A percentile compares a stretch with the other conserved stretches of the same genome.
phyloP scores from a whole-genome alignment of 2,888 invertebrate genomes.

The Lepidonotus clava region DNA sequence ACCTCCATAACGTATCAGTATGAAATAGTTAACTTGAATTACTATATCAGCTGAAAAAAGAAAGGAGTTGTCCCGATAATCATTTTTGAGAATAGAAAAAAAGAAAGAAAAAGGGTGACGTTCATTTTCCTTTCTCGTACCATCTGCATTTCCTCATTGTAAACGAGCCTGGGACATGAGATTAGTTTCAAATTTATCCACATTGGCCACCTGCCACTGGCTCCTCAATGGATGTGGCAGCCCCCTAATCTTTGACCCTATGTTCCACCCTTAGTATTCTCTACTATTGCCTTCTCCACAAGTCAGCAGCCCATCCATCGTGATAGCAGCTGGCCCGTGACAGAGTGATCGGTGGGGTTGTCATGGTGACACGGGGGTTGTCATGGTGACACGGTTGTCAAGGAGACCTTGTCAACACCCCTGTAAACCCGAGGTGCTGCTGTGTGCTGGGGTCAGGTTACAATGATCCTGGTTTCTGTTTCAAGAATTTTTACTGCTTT shows the following conservation, averaged over 20 bases:
- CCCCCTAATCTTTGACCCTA: not conserved
- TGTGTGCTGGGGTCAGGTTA: not conserved
- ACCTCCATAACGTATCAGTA: too few species aligned
- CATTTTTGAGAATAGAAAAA: not conserved
- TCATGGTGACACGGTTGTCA: not conserved
- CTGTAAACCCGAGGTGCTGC: not conserved
- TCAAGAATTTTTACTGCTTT: too few species aligned
- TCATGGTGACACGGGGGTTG: not conserved
- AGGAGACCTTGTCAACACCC: constrained; percentile 2
- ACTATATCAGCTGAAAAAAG: too few species aligned
- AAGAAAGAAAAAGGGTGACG: not conserved
- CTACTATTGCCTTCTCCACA: not conserved
- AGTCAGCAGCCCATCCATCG: not conserved
- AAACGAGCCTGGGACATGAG: too few species aligned
- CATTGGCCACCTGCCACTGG: too few species aligned
- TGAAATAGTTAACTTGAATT: too few species aligned
- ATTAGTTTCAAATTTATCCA: too few species aligned
- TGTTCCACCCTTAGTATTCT: not conserved
- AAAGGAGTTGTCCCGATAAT: not conserved
- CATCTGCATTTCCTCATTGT: not conserved
- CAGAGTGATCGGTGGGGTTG: too few species aligned
- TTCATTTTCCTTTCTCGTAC: not conserved
- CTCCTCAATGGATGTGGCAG: not conserved
- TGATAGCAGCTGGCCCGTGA: constrained; percentile 4
- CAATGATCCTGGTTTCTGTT: too few species aligned